phyloP scores from a whole-genome alignment of 2,797 vertebrate species.

The Dendrocincla tyrannina region DNA sequence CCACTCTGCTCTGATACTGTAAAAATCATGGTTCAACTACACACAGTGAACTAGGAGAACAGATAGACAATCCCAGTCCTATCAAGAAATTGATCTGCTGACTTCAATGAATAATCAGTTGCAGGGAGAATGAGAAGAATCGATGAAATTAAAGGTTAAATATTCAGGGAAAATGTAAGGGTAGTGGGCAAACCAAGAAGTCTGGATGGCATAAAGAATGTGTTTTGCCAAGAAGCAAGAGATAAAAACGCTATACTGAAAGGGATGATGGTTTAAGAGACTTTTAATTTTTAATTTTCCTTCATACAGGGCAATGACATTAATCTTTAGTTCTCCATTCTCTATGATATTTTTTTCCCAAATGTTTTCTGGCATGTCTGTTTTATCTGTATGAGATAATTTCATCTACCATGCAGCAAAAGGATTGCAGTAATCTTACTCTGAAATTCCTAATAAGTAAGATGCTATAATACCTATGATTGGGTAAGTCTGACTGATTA shows the following conservation, averaged over 20 bases:
- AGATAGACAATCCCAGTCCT: background rate
- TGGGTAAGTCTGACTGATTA: background rate
- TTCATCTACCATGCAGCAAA: background rate
- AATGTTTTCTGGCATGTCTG: background rate
- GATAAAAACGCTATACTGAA: background rate
- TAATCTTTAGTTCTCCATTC: background rate
- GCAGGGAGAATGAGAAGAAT: background rate
- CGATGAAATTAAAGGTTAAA: background rate
- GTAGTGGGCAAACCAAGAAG: background rate
- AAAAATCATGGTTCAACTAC: background rate
- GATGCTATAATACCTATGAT: background rate
- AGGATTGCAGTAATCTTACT: background rate
- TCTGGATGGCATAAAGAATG: background rate
- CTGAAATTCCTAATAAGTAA: background rate
- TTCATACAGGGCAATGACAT: accelerated
- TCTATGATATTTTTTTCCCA: background rate
- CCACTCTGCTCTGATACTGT: background rate
- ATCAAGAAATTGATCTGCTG: background rate
- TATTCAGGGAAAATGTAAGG: background rate
- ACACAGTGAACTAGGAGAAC: background rate
- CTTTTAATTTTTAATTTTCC: background rate
- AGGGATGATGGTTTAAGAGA: background rate
- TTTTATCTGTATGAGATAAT: background rate
- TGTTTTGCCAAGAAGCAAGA: background rate
- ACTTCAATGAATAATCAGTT: background rate